phyloP scores from a whole-genome alignment of 2,888 invertebrate genomes.

The Drosophila meridionalis region DNA sequence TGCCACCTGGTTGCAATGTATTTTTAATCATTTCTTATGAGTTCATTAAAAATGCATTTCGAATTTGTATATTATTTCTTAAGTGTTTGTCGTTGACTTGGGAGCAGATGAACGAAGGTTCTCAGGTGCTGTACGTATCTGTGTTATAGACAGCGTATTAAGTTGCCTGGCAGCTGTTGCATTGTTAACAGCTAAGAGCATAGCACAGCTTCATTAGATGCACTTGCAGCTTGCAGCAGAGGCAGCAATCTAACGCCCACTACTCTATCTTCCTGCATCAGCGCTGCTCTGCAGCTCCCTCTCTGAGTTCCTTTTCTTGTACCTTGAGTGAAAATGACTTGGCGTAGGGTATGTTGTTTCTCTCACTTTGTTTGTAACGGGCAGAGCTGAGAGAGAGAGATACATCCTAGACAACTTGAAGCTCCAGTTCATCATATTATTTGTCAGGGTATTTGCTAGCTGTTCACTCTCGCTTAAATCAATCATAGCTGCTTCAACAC shows the following conservation, averaged over 20 bases:
- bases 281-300: not conserved
- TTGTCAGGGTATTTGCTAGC: not conserved
- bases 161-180: conserved; percentile 24
- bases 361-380: not conserved
- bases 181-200: conserved; percentile 43
- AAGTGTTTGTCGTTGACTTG: conserved; percentile 11
- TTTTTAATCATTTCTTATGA: conserved; percentile 66
- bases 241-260: not conserved
- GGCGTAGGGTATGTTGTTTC: not conserved
- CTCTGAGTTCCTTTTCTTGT: conserved; percentile 19
- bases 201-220: conserved; percentile 59
- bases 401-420: too few species aligned
- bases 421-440: not conserved
- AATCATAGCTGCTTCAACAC: not conserved
- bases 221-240: conserved; percentile 12
- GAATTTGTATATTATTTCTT: conserved; percentile 58
- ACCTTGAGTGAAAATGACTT: too few species aligned
- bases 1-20: conserved; percentile 19
- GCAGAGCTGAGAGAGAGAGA: too few species aligned
- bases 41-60: conserved; percentile 75
- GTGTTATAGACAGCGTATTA: not conserved
- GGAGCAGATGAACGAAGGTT: conserved; percentile 2
- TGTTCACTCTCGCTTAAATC: not conserved
- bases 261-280: too few species aligned
- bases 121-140: not conserved